These are phyloP conservation scores for Cirrhinus mrigala DNA, from an alignment of 2,797 vertebrate species.

Conservation along the genomic window DNA sequence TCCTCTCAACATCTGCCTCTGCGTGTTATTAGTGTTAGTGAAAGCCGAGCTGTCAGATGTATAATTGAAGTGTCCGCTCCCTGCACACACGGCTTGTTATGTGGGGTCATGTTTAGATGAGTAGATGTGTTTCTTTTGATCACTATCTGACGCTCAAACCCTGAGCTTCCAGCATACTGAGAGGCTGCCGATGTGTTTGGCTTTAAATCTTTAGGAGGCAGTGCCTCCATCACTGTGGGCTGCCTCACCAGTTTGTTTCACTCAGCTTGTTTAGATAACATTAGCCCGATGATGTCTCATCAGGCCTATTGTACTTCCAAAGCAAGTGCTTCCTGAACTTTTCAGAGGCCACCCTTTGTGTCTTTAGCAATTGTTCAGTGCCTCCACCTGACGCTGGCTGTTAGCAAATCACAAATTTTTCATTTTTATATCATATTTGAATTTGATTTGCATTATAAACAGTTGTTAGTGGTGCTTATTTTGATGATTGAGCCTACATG, in stretches of 20 bases:
- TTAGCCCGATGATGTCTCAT: slow-evolving; percentile 26
- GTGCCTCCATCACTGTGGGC: slow-evolving; percentile 28
- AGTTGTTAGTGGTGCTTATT: not conserved
- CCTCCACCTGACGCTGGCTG: not conserved
- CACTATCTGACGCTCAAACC: slow-evolving; percentile 61
- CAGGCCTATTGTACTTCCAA: slow-evolving; percentile 25
- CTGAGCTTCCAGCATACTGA: slow-evolving; percentile 57
- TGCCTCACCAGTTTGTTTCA: slow-evolving; percentile 37
- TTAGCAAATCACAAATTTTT: not conserved
- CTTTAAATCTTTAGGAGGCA: slow-evolving; percentile 56
- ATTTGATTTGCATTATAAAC: not conserved
- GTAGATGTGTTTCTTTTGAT: slow-evolving; percentile 76
- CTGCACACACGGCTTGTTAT: slow-evolving; percentile 65
- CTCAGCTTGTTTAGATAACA: slow-evolving; percentile 38
- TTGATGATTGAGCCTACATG: not conserved
- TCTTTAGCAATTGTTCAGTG: not conserved
- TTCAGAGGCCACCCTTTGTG: not conserved
- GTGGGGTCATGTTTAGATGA: slow-evolving; percentile 72
- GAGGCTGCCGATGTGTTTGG: slow-evolving; percentile 46
- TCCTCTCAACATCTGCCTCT: slow-evolving; percentile 68
- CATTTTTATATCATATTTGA: not conserved
- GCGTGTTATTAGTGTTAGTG: slow-evolving; percentile 72
- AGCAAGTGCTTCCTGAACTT: not conserved
- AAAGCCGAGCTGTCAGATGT: slow-evolving; percentile 74
- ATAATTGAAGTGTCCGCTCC: slow-evolving; percentile 74